A percentile compares a stretch with the other conserved stretches of the same genome.
These are phyloP conservation scores for Parotocinclus haroldoi DNA, from an alignment of 2,797 vertebrate species.

Conservation along the genomic window DNA sequence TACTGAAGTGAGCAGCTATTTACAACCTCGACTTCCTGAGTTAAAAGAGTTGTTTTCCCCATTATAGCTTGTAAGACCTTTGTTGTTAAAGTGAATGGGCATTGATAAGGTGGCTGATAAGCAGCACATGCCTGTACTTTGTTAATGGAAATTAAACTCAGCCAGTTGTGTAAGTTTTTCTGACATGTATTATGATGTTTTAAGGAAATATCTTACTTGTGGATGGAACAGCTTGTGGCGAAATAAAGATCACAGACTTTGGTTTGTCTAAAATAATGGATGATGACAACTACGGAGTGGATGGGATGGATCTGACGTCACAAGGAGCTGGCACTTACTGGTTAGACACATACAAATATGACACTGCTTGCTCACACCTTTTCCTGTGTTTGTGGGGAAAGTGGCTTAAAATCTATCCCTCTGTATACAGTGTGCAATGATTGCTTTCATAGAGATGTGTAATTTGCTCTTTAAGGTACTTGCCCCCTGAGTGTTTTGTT, in stretches of 20 bases:
- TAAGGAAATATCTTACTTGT: slow-evolving; percentile 96
- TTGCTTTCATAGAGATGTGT: not conserved
- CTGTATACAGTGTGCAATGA: not conserved
- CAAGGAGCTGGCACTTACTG: slow-evolving; percentile 98
- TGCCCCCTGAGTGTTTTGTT: slow-evolving; percentile 98
- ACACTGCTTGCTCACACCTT: not conserved
- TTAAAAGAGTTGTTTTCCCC: too few species aligned
- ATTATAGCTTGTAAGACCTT: too few species aligned
- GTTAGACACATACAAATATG: slow-evolving; percentile 64
- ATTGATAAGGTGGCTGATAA: too few species aligned
- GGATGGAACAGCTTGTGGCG: slow-evolving; percentile 96
- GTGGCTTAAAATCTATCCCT: too few species aligned
- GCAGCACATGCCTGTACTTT: too few species aligned
- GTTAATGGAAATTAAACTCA: not conserved
- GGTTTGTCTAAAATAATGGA: slow-evolving; percentile 99
- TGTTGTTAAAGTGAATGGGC: too few species aligned
- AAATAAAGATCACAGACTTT: slow-evolving; percentile 99
- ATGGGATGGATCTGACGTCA: slow-evolving; percentile 98
- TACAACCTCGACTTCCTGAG: too few species aligned
- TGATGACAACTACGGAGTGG: slow-evolving; percentile 96
- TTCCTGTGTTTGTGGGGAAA: too few species aligned
- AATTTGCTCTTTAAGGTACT: slow-evolving; percentile 74
- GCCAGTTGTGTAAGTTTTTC: too few species aligned
- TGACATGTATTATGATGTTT: not conserved
- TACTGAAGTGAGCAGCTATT: too few species aligned